These are phyloP conservation scores for Lycophotia porphyrea DNA, from an alignment of 2,888 invertebrate genomes.

Conservation along the genomic window DNA sequence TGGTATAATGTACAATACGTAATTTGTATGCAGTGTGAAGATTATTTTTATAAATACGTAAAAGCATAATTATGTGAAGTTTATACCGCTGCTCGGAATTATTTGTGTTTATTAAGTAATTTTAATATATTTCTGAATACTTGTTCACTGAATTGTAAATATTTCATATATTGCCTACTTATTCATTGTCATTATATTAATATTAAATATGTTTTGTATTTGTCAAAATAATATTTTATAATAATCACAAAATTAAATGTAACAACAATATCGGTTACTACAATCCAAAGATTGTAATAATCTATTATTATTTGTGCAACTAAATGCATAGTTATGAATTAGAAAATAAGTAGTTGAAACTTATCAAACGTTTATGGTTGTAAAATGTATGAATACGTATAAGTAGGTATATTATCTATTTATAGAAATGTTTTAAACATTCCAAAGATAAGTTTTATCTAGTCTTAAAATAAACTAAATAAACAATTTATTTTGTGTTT, in stretches of 20 bases:
- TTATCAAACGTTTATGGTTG: constrained; percentile 28
- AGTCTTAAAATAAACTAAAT: constrained; percentile 61
- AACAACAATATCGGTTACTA: background rate
- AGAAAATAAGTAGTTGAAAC: constrained; percentile 32
- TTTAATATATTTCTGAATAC: background rate
- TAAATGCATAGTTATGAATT: background rate
- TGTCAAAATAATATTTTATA: background rate
- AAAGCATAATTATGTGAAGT: background rate
- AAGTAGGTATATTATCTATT: constrained; percentile 51
- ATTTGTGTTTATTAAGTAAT: background rate
- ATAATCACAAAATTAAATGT: background rate
- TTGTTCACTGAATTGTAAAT: background rate
- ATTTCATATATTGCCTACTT: background rate
- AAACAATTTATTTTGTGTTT: constrained; percentile 7
- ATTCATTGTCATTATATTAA: background rate
- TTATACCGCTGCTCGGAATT: background rate
- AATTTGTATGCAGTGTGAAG: background rate
- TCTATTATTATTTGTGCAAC: background rate
- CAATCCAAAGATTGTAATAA: background rate
- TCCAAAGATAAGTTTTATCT: constrained; percentile 64
- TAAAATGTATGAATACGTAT: constrained; percentile 35
- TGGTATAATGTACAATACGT: background rate
- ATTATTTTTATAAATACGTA: constrained; percentile 1
- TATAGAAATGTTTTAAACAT: constrained; percentile 54
- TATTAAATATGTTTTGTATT: background rate